These are phyloP conservation scores for Caenorhabditis sulstoni DNA, from an alignment of 2,888 invertebrate species.

Conservation along the genomic window DNA sequence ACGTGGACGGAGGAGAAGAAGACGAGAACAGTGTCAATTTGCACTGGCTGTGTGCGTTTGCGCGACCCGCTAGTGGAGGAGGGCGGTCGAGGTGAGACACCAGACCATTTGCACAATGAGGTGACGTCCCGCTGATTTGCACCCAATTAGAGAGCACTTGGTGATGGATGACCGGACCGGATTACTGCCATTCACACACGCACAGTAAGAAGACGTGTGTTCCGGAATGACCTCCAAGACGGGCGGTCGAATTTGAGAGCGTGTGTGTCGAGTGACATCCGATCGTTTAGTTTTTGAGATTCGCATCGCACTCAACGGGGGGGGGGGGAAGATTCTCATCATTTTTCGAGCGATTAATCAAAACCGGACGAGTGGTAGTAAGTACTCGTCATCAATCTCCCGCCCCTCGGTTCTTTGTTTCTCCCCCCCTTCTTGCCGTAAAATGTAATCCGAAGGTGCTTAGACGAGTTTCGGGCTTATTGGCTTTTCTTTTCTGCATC, in stretches of 20 bases:
- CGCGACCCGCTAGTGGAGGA: too few species aligned
- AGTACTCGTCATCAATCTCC: neutral
- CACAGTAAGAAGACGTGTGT: conserved; percentile 12
- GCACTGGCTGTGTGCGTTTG: too few species aligned
- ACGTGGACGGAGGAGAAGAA: neutral
- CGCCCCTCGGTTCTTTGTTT: neutral
- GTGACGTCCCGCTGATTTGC: conserved; percentile 36
- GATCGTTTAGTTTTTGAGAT: neutral
- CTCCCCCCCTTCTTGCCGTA: too few species aligned
- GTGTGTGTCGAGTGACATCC: neutral
- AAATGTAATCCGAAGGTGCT: conserved; percentile 29
- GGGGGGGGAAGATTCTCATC: neutral
- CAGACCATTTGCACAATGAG: conserved; percentile 12
- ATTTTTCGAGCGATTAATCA: neutral
- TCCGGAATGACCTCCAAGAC: conserved; percentile 12
- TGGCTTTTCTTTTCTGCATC: conserved; percentile 22
- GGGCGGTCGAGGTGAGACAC: neutral
- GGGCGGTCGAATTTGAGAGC: neutral
- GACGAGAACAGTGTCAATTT: neutral
- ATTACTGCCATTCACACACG: conserved; percentile 26
- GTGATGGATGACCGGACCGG: conserved; percentile 2
- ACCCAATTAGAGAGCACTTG: conserved; percentile 39
- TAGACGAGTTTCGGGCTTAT: conserved; percentile 32
- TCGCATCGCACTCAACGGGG: too few species aligned
- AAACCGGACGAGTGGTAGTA: neutral